Evolutionary conservation across 2,797 vertebrate genomes (phyloP).

Genomic region (Pseudochirops corinnae): DNA sequence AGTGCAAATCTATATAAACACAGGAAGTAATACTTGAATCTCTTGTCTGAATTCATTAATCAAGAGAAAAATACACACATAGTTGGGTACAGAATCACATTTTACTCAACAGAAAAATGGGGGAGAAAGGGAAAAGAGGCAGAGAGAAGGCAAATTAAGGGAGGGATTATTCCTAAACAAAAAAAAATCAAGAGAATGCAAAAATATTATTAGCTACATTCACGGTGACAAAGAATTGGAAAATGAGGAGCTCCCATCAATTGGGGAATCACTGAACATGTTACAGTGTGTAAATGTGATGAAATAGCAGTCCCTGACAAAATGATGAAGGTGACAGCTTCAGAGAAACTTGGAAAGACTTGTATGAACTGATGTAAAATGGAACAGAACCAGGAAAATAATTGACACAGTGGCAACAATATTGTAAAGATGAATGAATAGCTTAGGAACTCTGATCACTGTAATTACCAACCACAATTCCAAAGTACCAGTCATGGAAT

Average conservation of each 20-base stretch:
- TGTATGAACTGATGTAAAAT: neutral
- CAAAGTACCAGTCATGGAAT: neutral
- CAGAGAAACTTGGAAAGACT: too few relatives aligned
- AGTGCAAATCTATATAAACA: neutral
- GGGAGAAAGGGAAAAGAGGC: neutral
- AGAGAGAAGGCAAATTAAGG: neutral
- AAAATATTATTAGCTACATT: neutral
- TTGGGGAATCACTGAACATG: neutral
- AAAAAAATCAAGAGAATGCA: neutral
- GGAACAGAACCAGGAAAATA: neutral
- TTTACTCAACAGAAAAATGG: neutral
- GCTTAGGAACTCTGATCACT: neutral
- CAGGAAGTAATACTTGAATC: neutral
- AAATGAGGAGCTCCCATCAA: neutral
- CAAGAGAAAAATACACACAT: neutral
- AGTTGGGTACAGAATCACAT: neutral
- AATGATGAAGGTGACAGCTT: too few relatives aligned
- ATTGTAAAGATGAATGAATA: neutral
- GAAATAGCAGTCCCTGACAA: too few relatives aligned
- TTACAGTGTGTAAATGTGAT: neutral
- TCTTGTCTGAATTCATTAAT: neutral
- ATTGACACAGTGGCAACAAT: neutral
- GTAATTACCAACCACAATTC: neutral
- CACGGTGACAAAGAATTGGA: neutral
- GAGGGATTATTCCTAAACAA: neutral